Conservation (phyloP, 1,140 invertebrate species). For the Drosophila eugracilis region DNA sequence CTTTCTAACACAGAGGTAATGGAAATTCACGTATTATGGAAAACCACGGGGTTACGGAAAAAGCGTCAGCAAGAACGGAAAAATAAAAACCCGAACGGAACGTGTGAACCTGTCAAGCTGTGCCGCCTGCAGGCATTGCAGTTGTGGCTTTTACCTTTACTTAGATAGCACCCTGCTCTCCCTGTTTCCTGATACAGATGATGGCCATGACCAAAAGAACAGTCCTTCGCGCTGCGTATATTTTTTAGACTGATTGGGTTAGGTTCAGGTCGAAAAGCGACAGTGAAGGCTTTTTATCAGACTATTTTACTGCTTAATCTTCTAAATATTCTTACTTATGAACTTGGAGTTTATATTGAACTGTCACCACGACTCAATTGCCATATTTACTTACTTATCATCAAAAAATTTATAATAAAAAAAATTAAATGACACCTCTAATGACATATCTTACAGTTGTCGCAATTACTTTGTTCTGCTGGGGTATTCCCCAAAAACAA, state of each 20-base stretch:
- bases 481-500: conserved; percentile 21
- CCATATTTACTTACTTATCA: too few relatives aligned
- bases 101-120: conserved; percentile 73
- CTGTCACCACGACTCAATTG: background rate
- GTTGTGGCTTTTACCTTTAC: conserved; percentile 32
- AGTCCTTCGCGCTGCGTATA: conserved; percentile 21
- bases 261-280: conserved; percentile 53
- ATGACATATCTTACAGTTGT: conserved; percentile 3
- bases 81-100: conserved; percentile 34
- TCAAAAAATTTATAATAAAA: background rate
- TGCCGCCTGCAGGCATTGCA: conserved; percentile 69
- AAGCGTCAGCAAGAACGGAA: conserved; percentile 31
- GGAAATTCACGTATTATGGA: conserved; percentile 20
- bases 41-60: conserved; percentile 17
- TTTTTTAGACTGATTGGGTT: conserved; percentile 37
- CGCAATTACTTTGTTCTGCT: background rate
- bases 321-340: too few relatives aligned
- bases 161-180: background rate
- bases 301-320: too few relatives aligned
- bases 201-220: conserved; percentile 25
- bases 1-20: conserved; percentile 28
- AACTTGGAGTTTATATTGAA: too few relatives aligned
- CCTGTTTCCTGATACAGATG: background rate
- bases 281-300: too few relatives aligned
- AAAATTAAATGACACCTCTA: background rate